Evolutionary conservation across 2,113 vertebrate genomes (phyloP).

Genomic region (Alethe castanea): DNA sequence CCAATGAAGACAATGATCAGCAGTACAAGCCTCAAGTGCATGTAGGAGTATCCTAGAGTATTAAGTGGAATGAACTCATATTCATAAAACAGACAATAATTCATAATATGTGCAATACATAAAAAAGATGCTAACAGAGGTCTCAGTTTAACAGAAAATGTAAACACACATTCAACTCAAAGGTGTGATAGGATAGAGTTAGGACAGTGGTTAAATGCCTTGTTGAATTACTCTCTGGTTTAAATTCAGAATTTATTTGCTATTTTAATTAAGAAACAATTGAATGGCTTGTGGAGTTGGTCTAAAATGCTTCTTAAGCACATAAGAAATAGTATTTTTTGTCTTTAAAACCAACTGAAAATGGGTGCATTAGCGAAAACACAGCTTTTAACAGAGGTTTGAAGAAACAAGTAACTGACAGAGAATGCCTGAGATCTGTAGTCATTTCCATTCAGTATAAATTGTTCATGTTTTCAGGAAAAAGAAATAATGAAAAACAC

Average conservation of each 20-base stretch:
- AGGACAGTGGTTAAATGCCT: background rate
- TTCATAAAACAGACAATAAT: background rate
- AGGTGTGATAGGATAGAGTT: background rate
- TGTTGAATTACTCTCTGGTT: background rate
- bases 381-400: background rate
- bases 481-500: conserved; percentile 17
- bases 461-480: background rate
- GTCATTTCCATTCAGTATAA: background rate
- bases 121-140: background rate
- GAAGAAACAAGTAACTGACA: background rate
- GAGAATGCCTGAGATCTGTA: background rate
- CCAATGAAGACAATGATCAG: background rate
- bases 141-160: background rate
- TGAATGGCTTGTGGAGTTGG: background rate
- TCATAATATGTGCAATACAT: background rate
- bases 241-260: background rate
- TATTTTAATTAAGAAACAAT: conserved; percentile 3
- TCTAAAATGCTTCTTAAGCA: background rate
- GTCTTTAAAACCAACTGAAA: background rate
- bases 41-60: background rate
- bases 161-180: background rate
- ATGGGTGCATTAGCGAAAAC: background rate
- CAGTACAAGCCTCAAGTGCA: background rate
- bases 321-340: background rate
- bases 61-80: background rate